Evolutionary conservation across 2,888 invertebrate species (phyloP), one percentile per base, ranked within the genome.

Genomic region (Petrolisthes manimaculis): DNA sequence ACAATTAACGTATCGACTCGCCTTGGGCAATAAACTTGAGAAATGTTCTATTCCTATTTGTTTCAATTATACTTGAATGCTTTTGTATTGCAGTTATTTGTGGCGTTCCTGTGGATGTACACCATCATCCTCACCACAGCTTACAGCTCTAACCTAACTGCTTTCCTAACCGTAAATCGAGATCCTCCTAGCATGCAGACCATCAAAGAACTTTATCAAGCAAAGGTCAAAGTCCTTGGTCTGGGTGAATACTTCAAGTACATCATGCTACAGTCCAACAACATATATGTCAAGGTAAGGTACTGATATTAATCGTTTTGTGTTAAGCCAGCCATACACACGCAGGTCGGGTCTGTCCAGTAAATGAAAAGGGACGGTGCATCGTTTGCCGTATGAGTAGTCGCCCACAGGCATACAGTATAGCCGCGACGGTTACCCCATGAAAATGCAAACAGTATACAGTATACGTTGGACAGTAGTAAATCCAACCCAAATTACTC

Each of bases 141-240:
- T 6, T 90, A 90, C 84, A 83, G 86, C 81, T 84, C 87, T 67
- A 90, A 89, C 83, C 81, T 91, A 92, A 91, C 92, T 92, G 61
- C 92, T 92, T 90, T 87, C 77, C 89, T 91, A 4, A 91, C 90
- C 12, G 83, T 89, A 21, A 85, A 89, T 5, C 81, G 53, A 21
- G 53, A 53, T 18, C 89, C 91, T 9, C 18, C 56, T 6, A 77
- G 89, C 51, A 75, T 90, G 53, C 79, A 91, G 71, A 91, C 91
- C 51, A 84, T 90, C 75, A 55, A 84, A 53, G 83, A 89, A 69
- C 86, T 91, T 55, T 84, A 86, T 8, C 56, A 75, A 8, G 54
- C 84, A 4, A 84, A 51, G 12, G 21, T 69, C 12, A 37, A 75
- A 12, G 56, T 84, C 56, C 12, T 84, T 51, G 56, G 84, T 12